Evolutionary conservation across 2,797 vertebrate genomes (phyloP), one percentile per base, ranked within the genome.

Genomic region (Graptemys geographica): DNA sequence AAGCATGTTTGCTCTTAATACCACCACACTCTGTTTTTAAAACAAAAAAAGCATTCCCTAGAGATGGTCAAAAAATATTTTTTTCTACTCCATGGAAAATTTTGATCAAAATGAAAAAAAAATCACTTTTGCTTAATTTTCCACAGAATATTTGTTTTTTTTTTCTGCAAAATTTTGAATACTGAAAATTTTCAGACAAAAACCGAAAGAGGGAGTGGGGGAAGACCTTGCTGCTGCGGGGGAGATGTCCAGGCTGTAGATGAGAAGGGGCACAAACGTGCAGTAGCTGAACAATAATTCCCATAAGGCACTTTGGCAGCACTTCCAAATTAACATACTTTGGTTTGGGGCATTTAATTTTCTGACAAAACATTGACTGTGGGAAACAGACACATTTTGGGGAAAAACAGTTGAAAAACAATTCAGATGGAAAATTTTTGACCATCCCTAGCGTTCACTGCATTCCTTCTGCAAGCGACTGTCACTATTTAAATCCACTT

Each of bases 221-320:
- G 8, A 25, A 21, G 65, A 88, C 13, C 27, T 87, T 88, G 59
- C 6, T 53, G 19, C 25, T 2, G 0, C 13, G 74, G 18, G 86
- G 25, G 76, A 89, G 31, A 21, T 0, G 0, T 5, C 19, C 49
- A 76, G 52, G 27, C 11, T 82, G 47, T 1, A 59, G n/a, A 89
- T 65, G 21, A 82, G 92, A 90, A 86, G 0, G 1, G 11, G 15
- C 78, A 65, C 0, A 0, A 3, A 56, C 16, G 0, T 41, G 37
- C 21, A 72, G n/a, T 37, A 25, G 19, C 10, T 41, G n/a, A 72
- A 37, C 37, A 69, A 69, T 3, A 41, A 72, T 41, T 72, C 21
- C 21, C 41, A 41, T 41, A 11, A 41, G n/a, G 69, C 21, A 41
- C 19, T 23, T 10, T 11, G n/a, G 65, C n/a, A 23, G 11, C n/a